These are phyloP conservation scores for Nothoprocta perdicaria DNA, from an alignment of 2,113 vertebrate genomes.

Conservation along the genomic window DNA sequence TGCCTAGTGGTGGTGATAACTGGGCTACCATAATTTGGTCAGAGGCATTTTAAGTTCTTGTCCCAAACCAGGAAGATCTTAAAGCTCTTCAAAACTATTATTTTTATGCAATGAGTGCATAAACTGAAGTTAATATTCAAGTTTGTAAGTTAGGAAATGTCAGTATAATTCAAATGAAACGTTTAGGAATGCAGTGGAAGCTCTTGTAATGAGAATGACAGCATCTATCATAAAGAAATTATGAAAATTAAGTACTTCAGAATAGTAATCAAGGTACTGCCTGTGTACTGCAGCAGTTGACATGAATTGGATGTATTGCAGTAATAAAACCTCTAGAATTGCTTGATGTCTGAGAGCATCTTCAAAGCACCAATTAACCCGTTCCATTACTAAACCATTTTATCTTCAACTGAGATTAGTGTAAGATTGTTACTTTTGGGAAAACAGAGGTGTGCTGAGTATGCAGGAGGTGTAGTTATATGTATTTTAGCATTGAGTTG, in stretches of 20 bases:
- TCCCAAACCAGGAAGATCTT: not conserved
- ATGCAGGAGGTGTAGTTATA: not conserved
- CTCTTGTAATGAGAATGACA: not conserved
- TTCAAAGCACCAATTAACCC: not conserved
- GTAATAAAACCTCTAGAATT: not conserved
- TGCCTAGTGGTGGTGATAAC: constrained; percentile 17
- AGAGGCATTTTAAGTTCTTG: not conserved
- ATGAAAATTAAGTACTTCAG: not conserved
- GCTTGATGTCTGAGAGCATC: no score
- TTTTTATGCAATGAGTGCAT: not conserved
- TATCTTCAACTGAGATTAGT: not conserved
- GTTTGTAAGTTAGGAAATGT: rapidly evolving
- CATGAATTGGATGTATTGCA: not conserved
- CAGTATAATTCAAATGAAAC: not conserved
- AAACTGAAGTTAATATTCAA: not conserved
- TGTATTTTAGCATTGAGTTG: not conserved
- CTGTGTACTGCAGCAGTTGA: not conserved
- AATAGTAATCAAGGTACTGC: not conserved
- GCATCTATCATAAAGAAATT: not conserved
- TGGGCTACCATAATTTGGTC: constrained; percentile 33
- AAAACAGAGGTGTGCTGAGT: not conserved
- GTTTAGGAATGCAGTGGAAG: not conserved
- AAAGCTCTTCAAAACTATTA: not conserved
- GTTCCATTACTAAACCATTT: not conserved
- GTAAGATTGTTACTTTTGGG: not conserved